Conservation (phyloP, 2,113 vertebrate genomes). For the Agapornis roseicollis region DNA sequence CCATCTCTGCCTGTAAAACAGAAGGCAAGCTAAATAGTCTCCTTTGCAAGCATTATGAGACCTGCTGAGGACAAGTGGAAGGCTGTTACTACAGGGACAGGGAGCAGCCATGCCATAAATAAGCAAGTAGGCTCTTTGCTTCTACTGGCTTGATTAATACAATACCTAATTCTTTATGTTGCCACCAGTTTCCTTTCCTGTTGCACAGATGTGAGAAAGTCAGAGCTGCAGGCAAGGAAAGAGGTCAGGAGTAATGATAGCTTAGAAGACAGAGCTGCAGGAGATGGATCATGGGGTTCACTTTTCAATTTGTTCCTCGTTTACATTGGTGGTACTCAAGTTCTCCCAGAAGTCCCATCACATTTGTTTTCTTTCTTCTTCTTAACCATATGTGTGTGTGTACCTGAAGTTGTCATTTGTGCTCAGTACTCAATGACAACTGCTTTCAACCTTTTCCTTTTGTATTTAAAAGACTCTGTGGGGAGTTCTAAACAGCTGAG, state of each 20-base stretch:
- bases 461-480: conserved; percentile 7
- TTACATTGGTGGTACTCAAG: neutral
- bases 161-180: neutral
- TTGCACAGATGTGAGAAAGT: neutral
- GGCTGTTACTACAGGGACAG: neutral
- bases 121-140: neutral
- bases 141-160: neutral
- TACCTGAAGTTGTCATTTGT: neutral
- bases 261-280: neutral
- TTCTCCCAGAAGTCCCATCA: neutral
- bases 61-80: neutral
- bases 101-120: neutral
- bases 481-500: neutral
- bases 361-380: neutral
- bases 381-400: neutral
- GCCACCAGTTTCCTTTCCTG: neutral
- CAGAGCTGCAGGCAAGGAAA: neutral
- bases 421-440: neutral
- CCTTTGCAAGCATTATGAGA: neutral
- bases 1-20: neutral
- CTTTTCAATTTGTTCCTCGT: neutral
- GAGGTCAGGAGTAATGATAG: neutral
- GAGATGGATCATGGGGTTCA: neutral
- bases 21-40: neutral
- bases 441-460: conserved; percentile 21